Percentiles rank a stretch among this genome's conserved stretches.
Evolutionary conservation across 1,140 invertebrate genomes (phyloP).

Genomic region (Drosophila lowei): DNA sequence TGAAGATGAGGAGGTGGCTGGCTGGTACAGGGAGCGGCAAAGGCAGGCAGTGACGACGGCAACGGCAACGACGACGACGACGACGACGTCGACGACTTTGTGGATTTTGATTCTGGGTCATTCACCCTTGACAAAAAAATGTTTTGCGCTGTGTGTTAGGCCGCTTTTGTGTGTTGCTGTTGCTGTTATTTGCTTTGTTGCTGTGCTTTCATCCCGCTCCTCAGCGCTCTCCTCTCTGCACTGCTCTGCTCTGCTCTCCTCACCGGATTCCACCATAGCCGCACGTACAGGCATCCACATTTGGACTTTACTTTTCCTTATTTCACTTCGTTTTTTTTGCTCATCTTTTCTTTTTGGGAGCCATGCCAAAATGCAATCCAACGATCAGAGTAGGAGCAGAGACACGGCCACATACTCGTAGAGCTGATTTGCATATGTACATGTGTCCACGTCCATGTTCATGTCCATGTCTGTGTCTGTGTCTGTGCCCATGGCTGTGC

Average conservation of each 20-base stretch:
- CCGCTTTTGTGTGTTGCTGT: constrained; percentile 67
- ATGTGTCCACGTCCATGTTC: constrained; percentile 25
- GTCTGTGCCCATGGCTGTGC: constrained; percentile 15
- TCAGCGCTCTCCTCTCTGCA: not conserved
- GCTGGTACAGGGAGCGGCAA: constrained; percentile 15
- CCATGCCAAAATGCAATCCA: constrained; percentile 49
- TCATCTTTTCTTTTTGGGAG: constrained; percentile 29
- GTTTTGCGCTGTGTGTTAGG: constrained; percentile 77
- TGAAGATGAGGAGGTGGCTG: constrained; percentile 8
- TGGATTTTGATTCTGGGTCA: constrained; percentile 81
- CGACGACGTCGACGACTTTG: constrained; percentile 65
- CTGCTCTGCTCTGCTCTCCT: constrained; percentile 3
- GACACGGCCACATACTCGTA: not conserved
- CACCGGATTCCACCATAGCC: constrained; percentile 37
- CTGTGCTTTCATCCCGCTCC: constrained; percentile 15
- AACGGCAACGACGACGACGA: constrained; percentile 24
- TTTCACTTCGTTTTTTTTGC: constrained; percentile 30
- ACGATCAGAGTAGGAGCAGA: no score
- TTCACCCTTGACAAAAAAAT: constrained; percentile 80
- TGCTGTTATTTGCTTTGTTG: constrained; percentile 45
- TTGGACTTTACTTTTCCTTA: constrained; percentile 45
- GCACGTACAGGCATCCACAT: constrained; percentile 71
- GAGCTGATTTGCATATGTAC: no score
- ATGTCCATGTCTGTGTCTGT: constrained; percentile 29
- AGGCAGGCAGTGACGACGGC: constrained; percentile 29